Base-by-base conservation (phyloP, 2,113 vertebrate genomes). In the Fulmarus glacialis region DNA sequence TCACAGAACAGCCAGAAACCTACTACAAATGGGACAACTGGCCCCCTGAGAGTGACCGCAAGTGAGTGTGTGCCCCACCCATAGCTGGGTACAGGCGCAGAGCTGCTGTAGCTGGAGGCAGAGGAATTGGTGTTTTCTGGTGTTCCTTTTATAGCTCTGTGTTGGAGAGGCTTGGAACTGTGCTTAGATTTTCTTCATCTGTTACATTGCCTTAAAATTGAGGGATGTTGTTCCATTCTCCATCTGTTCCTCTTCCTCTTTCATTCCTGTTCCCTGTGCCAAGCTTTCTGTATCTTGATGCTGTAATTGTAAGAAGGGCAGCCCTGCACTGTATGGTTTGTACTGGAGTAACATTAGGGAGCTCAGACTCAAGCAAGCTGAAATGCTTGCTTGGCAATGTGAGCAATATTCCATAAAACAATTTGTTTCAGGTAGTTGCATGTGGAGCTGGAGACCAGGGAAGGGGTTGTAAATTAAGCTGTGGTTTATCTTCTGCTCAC, bases 1-100 rank as follows among this genome's bases (percentile, higher is more conserved):
- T 99, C 98, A 99, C 99, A 0, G 99, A 99, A 93, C 99, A 99
- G 86, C 99, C 99, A 0, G 99, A 99, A 98, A 99, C 99, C 1
- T 99, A 99, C 97, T 99, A 99, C 98, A 99, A 99, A 88, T 99
- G 99, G 99, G 99, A 99, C 97, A 99, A 99, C 98, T 99, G 99
- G 99, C 99, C 99, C 8, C 99, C 99, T 0, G 99, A 99, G 97
- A 99, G 99, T 10, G 99, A 99, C 97, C 99, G 99, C 96, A 99
- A 99, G 99, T 99, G 97, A 99, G 99, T 83, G 22, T 1, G 5
- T 58, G 9, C 26, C 66, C 36, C 19, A 16, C 22, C 47, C 0
- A 1, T 13, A 45, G 45, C 2, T 80, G 11, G 50, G n/a, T 40
- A 43, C 60, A 59, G 43, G 12, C 2, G 1, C 6, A 24, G 89